Evolutionary conservation across 2,888 invertebrate species (phyloP).

Genomic region (Aromia moschata): DNA sequence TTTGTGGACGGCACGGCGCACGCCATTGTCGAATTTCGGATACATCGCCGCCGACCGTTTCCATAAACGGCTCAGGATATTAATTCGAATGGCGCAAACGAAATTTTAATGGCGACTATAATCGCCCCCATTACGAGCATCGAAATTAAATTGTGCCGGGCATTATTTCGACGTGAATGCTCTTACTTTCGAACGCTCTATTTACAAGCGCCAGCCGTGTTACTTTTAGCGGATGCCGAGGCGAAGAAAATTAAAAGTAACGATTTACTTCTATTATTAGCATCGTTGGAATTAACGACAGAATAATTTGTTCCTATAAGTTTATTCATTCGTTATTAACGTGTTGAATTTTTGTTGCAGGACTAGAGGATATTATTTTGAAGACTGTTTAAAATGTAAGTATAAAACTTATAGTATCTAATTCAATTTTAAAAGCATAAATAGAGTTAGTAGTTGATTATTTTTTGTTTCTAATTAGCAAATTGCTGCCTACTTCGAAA

Average conservation of each 20-base stretch:
- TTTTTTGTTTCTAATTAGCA: too few species aligned
- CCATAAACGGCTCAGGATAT: background rate
- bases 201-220: background rate
- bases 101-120: background rate
- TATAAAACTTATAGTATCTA: too few species aligned
- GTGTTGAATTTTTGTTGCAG: constrained; percentile 31
- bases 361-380: constrained; percentile 32
- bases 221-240: background rate
- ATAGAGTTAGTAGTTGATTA: too few species aligned
- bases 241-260: constrained; percentile 16
- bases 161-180: background rate
- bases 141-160: background rate
- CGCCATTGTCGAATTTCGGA: background rate
- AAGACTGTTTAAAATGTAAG: constrained; percentile 40
- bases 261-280: constrained; percentile 5
- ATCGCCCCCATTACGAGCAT: background rate
- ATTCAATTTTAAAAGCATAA: too few species aligned
- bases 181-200: background rate
- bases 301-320: constrained; percentile 20
- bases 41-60: background rate
- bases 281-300: constrained; percentile 13
- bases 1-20: too few species aligned
- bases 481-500: too few species aligned
- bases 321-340: constrained; percentile 7
- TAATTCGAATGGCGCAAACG: background rate